Evolutionary conservation across 1,140 invertebrate species (phyloP).

Genomic region (Lordiphosa stackelbergi): DNA sequence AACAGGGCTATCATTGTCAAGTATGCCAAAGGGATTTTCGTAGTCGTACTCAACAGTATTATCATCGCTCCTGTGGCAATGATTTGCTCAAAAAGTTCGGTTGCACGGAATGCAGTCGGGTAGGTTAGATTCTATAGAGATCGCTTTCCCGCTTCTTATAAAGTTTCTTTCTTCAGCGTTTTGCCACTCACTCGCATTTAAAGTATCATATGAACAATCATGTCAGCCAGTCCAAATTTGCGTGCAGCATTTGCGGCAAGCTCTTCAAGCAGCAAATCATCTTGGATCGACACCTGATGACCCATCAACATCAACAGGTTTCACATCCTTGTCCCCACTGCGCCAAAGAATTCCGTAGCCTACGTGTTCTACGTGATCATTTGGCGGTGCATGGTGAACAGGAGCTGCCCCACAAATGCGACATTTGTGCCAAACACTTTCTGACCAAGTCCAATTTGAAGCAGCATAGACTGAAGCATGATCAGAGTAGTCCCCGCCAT

Average conservation of each 20-base stretch:
- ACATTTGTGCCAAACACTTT: constrained; percentile 77
- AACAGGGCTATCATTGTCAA: constrained; percentile 77
- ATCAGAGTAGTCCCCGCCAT: constrained; percentile 38
- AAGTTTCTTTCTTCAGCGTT: constrained; percentile 28
- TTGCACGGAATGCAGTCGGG: constrained; percentile 47
- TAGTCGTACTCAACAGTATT: constrained; percentile 79
- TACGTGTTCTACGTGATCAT: constrained; percentile 38
- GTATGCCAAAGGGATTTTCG: constrained; percentile 79
- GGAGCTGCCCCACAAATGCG: constrained; percentile 71
- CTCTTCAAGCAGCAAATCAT: constrained; percentile 39
- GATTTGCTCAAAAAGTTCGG: constrained; percentile 47
- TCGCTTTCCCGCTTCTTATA: too few relatives aligned
- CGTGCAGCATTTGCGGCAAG: constrained; percentile 40
- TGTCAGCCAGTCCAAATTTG: constrained; percentile 6
- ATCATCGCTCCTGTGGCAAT: constrained; percentile 78
- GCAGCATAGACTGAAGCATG: constrained; percentile 69
- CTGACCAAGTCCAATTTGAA: constrained; percentile 76
- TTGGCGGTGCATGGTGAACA: constrained; percentile 29
- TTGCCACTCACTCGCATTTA: constrained; percentile 57
- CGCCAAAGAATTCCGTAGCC: constrained; percentile 35
- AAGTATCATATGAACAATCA: constrained; percentile 65
- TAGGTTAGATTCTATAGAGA: constrained; percentile 16
- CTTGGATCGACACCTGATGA: constrained; percentile 39
- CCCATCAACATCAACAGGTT: constrained; percentile 34
- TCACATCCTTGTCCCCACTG: constrained; percentile 44